Evolutionary conservation across 2,113 vertebrate species (phyloP).

Genomic region (Melanerpes formicivorus): DNA sequence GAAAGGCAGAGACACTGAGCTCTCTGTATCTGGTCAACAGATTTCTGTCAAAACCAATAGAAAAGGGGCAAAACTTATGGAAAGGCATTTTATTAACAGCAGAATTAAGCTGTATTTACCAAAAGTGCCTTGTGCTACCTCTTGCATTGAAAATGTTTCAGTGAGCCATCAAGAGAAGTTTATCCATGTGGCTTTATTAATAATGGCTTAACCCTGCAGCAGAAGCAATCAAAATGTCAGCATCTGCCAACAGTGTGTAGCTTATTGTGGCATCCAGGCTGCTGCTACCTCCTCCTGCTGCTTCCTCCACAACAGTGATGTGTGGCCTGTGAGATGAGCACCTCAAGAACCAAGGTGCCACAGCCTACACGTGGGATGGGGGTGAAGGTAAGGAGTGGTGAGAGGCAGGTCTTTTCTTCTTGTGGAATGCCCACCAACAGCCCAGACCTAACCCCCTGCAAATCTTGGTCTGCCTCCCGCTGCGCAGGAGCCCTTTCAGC

Average conservation of each 20-base stretch:
- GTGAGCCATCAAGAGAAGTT: conserved; percentile 26
- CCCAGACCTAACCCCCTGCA: background rate
- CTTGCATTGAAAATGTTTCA: conserved; percentile 38
- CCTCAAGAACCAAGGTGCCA: background rate
- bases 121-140: background rate
- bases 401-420: background rate
- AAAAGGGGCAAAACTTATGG: background rate
- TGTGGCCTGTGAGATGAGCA: conserved; percentile 53
- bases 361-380: background rate
- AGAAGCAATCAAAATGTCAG: conserved; percentile 54
- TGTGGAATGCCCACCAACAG: background rate
- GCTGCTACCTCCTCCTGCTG: conserved; percentile 48
- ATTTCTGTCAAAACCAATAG: conserved; percentile 31
- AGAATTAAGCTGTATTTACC: conserved; percentile 12
- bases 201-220: conserved; percentile 24
- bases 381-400: background rate
- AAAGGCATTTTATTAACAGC: conserved; percentile 35
- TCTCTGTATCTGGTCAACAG: conserved; percentile 29
- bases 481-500: background rate
- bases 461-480: background rate
- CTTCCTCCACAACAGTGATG: conserved; percentile 50
- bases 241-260: conserved; percentile 11
- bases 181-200: conserved; percentile 49
- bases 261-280: conserved; percentile 39
- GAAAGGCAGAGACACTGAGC: conserved; percentile 5